phyloP scores from a whole-genome alignment of 2,888 invertebrate genomes.

The Pyralis farinalis region DNA sequence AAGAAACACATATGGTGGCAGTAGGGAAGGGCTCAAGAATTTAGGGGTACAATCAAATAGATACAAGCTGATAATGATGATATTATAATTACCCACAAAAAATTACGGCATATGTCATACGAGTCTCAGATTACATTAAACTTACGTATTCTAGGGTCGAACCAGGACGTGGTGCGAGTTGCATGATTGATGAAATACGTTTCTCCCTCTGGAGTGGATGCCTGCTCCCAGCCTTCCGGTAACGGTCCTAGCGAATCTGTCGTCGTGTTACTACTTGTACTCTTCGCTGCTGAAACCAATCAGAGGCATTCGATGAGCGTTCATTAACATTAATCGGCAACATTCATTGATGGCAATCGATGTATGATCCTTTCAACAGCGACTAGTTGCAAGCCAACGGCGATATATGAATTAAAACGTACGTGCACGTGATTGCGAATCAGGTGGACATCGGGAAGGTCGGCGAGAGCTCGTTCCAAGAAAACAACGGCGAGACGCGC shows the following conservation, averaged over 20 bases:
- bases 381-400: conserved; percentile 63
- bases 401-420: conserved; percentile 46
- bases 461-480: conserved; percentile 59
- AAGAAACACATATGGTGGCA: no score
- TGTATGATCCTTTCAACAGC: conserved; percentile 69
- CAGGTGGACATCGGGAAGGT: conserved; percentile 61
- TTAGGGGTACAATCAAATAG: no score
- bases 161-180: conserved; percentile 97
- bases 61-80: no score
- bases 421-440: conserved; percentile 55
- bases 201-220: conserved; percentile 91
- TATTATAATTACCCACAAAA: no score
- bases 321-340: conserved; percentile 17
- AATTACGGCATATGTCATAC: conserved; percentile 6
- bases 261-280: conserved; percentile 74
- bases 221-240: conserved; percentile 95
- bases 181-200: conserved; percentile 95
- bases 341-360: conserved; percentile 27
- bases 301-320: conserved; percentile 39
- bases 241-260: conserved; percentile 86
- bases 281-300: conserved; percentile 79
- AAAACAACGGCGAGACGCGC: conserved; percentile 56
- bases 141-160: conserved; percentile 98
- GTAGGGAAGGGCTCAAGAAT: no score
- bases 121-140: conserved; percentile 38